A percentile compares a stretch with the other conserved stretches of the same genome.
Evolutionary conservation across 1,140 invertebrate species (phyloP).

Genomic region (Caenorhabditis latens): DNA sequence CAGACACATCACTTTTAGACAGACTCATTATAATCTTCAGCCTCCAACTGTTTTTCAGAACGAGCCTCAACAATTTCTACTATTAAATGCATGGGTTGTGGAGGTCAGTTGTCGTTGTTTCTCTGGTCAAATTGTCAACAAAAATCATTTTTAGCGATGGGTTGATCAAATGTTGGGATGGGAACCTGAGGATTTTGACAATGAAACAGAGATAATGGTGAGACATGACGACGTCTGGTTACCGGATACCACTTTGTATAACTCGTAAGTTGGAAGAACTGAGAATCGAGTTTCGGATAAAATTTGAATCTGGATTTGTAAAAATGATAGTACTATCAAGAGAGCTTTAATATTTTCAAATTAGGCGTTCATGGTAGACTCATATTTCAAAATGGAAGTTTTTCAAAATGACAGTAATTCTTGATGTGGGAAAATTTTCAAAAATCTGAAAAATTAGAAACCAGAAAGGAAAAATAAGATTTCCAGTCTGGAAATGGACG

Average conservation of each 20-base stretch:
- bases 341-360: no score
- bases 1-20: not conserved
- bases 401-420: no score
- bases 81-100: slow-evolving; percentile 76
- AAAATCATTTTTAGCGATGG: slow-evolving; percentile 71
- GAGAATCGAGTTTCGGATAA: no score
- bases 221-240: slow-evolving; percentile 71
- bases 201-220: slow-evolving; percentile 72
- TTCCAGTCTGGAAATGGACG: slow-evolving; percentile 72
- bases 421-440: no score
- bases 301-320: no score
- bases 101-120: slow-evolving; percentile 65
- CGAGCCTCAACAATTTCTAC: slow-evolving; percentile 74
- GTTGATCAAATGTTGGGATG: slow-evolving; percentile 74
- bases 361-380: no score
- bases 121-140: not conserved
- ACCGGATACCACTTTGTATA: slow-evolving; percentile 73
- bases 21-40: not conserved
- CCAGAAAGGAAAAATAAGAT: no score
- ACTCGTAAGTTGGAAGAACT: slow-evolving; percentile 67
- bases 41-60: slow-evolving; percentile 66
- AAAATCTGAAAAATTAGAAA: no score
- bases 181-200: slow-evolving; percentile 70
- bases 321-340: no score
- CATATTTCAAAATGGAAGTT: no score